Evolutionary conservation across 2,797 vertebrate species (phyloP), one percentile per base, ranked within the genome.

Genomic region (Hypotaenidia philippensis): DNA sequence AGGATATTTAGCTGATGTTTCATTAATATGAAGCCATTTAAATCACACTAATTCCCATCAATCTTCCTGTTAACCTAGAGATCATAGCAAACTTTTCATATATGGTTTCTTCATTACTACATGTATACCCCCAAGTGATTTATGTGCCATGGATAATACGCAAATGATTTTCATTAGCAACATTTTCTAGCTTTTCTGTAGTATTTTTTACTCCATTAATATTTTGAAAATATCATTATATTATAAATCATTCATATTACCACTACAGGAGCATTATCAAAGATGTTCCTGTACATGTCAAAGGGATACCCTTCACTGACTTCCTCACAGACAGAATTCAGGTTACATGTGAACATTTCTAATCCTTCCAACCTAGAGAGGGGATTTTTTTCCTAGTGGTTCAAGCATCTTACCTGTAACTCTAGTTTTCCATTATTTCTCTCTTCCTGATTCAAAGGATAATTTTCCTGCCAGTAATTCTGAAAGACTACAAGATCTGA

Each of bases 391-490:
- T 29, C 44, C 16, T 44, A 38, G 13, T 34, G 18, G 2, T 55
- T 92, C 47, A 60, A 75, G 32, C 25, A 52, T 91, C 36, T 53
- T 63, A 60, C 41, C 20, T 76, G 36, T 79, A 87, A 68, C 19
- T 83, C 49, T 19, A 29, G 9, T 31, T 57, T 82, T 41, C 2
- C 22, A 27, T 17, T 9, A 85, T 89, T 95, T n/a, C 50, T 20
- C 76, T 97, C 65, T 87, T 93, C 19, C 74, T 92, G 13, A 79
- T 95, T 83, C 77, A 82, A 90, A 99, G 99, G 99, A 99, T 97
- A 99, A 99, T 95, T 99, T 99, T 92, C 99, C 99, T 57, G 99
- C 99, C 78, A 98, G 98, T 93, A 99, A 99, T 96, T 97, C 98
- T 13, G 99, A 99, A 96, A 98, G 99, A 80, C 98, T 99, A 12